These are phyloP conservation scores for Porites evermanni DNA, from an alignment of 92 coral and sea anemone species.

Conservation along the genomic window DNA sequence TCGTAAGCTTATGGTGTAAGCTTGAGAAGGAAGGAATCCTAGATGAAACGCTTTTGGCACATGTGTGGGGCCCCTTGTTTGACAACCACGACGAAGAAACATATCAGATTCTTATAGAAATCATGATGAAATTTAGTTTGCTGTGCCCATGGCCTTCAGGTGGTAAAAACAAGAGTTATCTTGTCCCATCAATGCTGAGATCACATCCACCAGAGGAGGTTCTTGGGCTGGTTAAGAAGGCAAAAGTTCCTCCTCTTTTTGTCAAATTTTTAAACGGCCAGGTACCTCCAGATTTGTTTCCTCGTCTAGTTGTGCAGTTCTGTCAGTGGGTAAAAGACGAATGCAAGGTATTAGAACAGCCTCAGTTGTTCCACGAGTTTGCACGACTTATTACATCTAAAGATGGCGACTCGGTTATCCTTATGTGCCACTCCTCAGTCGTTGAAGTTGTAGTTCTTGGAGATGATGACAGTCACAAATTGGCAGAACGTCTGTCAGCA, in stretches of 20 bases:
- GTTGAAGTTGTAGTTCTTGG: background rate
- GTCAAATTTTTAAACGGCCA: background rate
- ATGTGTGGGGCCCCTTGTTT: background rate
- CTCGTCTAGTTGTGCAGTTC: background rate
- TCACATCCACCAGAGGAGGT: background rate
- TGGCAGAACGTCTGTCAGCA: background rate
- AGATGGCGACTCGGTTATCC: background rate
- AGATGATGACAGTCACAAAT: background rate
- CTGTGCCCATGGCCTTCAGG: background rate
- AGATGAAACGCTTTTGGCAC: background rate
- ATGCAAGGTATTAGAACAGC: background rate
- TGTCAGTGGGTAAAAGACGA: background rate
- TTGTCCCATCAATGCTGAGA: background rate
- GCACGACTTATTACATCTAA: background rate
- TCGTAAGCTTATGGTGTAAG: background rate
- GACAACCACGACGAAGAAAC: background rate
- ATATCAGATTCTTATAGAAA: background rate
- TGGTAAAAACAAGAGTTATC: background rate
- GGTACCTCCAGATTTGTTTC: background rate
- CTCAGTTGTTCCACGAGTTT: background rate
- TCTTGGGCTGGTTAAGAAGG: background rate
- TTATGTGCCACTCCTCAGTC: background rate
- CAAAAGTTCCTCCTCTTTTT: background rate
- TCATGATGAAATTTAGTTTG: background rate
- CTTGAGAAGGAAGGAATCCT: background rate